Percentiles rank a stretch among this genome's conserved stretches.
Conservation (phyloP, 2,113 vertebrate species). For the Coryphaenoides rupestris region DNA sequence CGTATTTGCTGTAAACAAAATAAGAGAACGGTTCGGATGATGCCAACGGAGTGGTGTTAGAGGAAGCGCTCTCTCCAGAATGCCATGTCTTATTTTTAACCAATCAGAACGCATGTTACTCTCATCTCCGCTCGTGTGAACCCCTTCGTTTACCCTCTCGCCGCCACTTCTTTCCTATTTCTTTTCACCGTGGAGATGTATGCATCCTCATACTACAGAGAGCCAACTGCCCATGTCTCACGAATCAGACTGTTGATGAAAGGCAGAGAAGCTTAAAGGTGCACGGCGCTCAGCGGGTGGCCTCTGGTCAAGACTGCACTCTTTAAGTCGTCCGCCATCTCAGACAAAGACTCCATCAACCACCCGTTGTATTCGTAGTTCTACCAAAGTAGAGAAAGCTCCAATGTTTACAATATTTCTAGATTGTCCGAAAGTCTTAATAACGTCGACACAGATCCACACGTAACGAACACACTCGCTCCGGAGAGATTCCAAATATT, state of each 20-base stretch:
- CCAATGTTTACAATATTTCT: constrained; percentile 71
- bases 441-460: constrained; percentile 29
- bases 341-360: constrained; percentile 11
- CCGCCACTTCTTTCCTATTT: constrained; percentile 20
- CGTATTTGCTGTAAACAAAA: constrained; percentile 89
- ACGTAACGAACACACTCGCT: constrained; percentile 21
- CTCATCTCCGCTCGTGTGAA: constrained; percentile 39
- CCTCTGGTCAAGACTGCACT: constrained; percentile 24
- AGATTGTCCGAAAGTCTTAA: constrained; percentile 38
- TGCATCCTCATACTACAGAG: neutral
- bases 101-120: constrained; percentile 56
- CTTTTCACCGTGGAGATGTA: neutral
- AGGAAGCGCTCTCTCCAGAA: constrained; percentile 54
- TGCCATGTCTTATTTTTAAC: constrained; percentile 62
- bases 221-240: constrained; percentile 2
- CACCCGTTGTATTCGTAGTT: constrained; percentile 56
- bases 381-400: constrained; percentile 64
- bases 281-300: constrained; percentile 48
- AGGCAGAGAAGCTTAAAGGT: no score
- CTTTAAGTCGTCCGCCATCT: constrained; percentile 26
- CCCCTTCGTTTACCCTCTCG: no score
- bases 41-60: constrained; percentile 71
- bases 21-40: constrained; percentile 79
- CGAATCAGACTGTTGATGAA: no score
- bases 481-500: constrained; percentile 26